phyloP scores from a whole-genome alignment of 2,797 vertebrate genomes.

The Gallirallus australis region DNA sequence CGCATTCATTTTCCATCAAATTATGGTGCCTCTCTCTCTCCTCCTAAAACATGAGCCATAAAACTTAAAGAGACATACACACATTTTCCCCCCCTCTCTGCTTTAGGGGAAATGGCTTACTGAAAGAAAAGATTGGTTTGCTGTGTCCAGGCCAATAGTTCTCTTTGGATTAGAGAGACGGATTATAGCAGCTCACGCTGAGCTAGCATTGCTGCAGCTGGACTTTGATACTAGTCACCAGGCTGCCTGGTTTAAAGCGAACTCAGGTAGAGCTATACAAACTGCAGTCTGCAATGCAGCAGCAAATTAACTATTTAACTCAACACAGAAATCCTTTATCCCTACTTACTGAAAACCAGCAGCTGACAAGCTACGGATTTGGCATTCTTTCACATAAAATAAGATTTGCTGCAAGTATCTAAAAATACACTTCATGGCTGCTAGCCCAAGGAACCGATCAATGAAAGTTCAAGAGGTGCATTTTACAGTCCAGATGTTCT shows the following conservation, averaged over 20 bases:
- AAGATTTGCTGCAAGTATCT: constrained; percentile 57
- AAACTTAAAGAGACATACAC: not conserved
- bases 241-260: not conserved
- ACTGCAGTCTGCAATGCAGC: constrained; percentile 27
- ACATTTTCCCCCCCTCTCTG: not conserved
- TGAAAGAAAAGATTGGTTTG: not conserved
- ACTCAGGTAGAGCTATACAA: not conserved
- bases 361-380: constrained; percentile 39
- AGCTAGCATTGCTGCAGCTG: constrained; percentile 13
- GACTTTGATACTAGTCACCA: constrained; percentile 8
- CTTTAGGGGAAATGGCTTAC: not conserved
- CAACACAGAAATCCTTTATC: not conserved
- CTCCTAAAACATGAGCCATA: not conserved
- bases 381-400: constrained; percentile 4
- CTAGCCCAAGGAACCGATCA: constrained; percentile 45
- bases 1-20: not conserved
- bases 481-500: constrained; percentile 64
- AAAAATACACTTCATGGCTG: constrained; percentile 57
- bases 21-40: not conserved
- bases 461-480: constrained; percentile 56
- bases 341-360: not conserved
- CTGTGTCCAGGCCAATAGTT: not conserved
- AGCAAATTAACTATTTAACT: constrained; percentile 32
- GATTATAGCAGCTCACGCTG: not conserved
- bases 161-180: not conserved